Conservation (phyloP, 2,888 invertebrate species). For the Andrena camellia region DNA sequence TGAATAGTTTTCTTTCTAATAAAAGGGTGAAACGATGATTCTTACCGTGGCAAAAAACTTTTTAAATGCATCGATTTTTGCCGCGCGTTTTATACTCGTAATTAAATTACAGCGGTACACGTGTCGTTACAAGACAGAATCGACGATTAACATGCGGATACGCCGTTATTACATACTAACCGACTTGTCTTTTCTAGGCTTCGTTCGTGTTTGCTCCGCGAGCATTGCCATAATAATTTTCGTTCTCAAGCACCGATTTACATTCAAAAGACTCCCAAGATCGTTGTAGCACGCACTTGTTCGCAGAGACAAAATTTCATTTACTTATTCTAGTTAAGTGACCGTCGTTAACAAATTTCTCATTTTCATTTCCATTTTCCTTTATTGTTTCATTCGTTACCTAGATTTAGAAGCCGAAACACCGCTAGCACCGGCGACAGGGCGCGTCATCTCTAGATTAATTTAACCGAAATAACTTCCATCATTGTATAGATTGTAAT, state of each 20-base stretch:
- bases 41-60: constrained; percentile 67
- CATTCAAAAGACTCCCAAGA: constrained; percentile 48
- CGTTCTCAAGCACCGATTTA: constrained; percentile 67
- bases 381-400: constrained; percentile 50
- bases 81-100: constrained; percentile 61
- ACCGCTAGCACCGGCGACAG: constrained; percentile 59
- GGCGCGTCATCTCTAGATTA: constrained; percentile 61
- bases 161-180: constrained; percentile 69
- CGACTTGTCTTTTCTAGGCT: constrained; percentile 70
- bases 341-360: constrained; percentile 63
- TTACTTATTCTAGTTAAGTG: constrained; percentile 72
- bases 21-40: constrained; percentile 77
- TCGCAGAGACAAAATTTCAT: constrained; percentile 62
- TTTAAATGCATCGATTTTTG: constrained; percentile 69
- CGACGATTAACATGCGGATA: constrained; percentile 66
- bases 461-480: constrained; percentile 57
- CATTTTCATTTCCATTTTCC: neutral
- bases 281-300: constrained; percentile 51
- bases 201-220: constrained; percentile 57
- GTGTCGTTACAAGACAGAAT: constrained; percentile 65
- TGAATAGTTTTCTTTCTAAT: constrained; percentile 77
- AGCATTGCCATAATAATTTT: constrained; percentile 60
- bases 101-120: constrained; percentile 73
- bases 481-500: constrained; percentile 39
- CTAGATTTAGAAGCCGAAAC: constrained; percentile 67